phyloP scores from a whole-genome alignment of 1,140 invertebrate genomes.

The Bombus cullumanus region DNA sequence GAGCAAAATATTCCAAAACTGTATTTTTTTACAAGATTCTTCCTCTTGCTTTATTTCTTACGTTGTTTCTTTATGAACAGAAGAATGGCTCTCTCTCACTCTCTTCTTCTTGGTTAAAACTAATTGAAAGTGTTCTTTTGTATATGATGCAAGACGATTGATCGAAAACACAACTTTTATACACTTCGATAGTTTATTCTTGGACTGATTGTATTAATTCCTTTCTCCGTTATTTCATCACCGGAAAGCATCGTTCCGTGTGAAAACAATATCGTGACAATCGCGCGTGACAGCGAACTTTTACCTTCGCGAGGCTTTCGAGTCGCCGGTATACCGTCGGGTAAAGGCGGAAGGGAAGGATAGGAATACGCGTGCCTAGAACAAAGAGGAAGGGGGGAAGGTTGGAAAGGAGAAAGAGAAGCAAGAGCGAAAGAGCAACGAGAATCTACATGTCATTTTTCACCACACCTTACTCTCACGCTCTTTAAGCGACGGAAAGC shows the following conservation, averaged over 20 bases:
- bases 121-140: not conserved
- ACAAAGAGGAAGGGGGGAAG: not conserved
- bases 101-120: not conserved
- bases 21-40: not conserved
- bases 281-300: conserved; percentile 19
- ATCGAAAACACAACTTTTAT: not conserved
- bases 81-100: not conserved
- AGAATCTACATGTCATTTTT: conserved; percentile 47
- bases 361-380: conserved; percentile 33
- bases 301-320: not conserved
- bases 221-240: not conserved
- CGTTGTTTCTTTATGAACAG: not conserved
- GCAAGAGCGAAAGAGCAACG: conserved; percentile 1
- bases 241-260: not conserved
- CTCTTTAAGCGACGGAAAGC: not conserved
- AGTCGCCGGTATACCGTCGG: not conserved
- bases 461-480: conserved; percentile 43
- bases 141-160: not conserved
- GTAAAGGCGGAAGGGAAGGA: conserved; percentile 13
- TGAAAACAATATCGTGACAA: conserved; percentile 16
- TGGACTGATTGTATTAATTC: not conserved
- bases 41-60: not conserved
- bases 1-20: conserved; percentile 33
- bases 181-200: not conserved
- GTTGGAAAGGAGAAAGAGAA: not conserved